Base-by-base conservation (phyloP, 2,797 vertebrate species). In the Propithecus perrieri region DNA sequence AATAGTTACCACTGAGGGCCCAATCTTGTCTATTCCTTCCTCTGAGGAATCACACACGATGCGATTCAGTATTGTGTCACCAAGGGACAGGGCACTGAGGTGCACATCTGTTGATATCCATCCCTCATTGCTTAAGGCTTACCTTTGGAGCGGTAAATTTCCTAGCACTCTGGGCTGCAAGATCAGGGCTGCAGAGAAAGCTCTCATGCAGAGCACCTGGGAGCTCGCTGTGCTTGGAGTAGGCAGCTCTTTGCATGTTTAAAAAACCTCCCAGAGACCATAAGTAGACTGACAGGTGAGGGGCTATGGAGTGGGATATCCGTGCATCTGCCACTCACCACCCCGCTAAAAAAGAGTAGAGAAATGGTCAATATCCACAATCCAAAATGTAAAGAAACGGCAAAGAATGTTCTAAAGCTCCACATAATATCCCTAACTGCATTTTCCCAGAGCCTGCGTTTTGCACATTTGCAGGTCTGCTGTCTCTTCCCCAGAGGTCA, bases 81-180 rank as follows among this genome's bases (percentile, higher is more conserved):
- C 28, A 67, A 86, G 14, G 53, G 8, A 20, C 22, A 87, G 26
- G 53, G 61, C 41, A 13, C 53, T 7, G 55, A 76, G 69, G 55
- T 86, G 22, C 57, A 35, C 24, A 13, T 4, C 5, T 5, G 9
- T 17, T 7, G 18, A 33, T 38, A 74, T 7, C 35, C 1, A 1
- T 5, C 26, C 41, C 24, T 86, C 30, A 2, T 11, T 28, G 28
- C n/a, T 55, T 48, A 69, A 75, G 35, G 18, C 41, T 88, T 30
- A 28, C 2, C 79, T 84, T 69, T 59, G 28, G 20, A 53, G 28
- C 57, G 4, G 14, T 33, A 20, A 85, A 11, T 41, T 59, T 14
- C 20, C 26, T 43, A 35, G 30, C 1, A 4, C 0, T 50, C 2
- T 55, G 55, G 14, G 7, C 10, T 72, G 7, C 0, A 26, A 10